Evolutionary conservation across 1,140 invertebrate species (phyloP), one percentile per base, ranked within the genome.

Genomic region (Atta cephalotes): DNA sequence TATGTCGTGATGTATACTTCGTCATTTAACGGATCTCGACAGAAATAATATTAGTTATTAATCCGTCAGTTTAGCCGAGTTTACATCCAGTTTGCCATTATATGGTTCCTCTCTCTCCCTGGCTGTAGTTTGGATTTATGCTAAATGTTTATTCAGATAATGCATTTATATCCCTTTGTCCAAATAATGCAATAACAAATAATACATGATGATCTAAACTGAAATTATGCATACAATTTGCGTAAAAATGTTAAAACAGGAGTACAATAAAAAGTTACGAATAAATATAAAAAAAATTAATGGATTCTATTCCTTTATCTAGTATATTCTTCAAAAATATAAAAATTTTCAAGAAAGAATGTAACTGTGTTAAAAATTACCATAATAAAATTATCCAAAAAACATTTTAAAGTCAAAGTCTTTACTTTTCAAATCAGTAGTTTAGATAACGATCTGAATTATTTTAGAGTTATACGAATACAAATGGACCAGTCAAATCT

Each of bases 21-120:
- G 25, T 84, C 70, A 76, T 84, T 84, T 76, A 74, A 58, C 70
- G 56, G 18, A 51, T 63, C 25, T 62, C 39, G 25, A 62, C 56
- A 14, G 39, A 84, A 76, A 76, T 76, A 76, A 76, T 51, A 84
- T 84, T 84, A 84, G 80, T 74, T 62, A 84, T 62, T 84, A 84
- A 84, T 82, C 10, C 53, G 10, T 68, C 56, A 12, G 35, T 82
- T 72, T 72, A 62, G 12, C 25, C 35, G 68, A 62, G 25, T 62
- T 74, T 74, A 51, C 25, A 10, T 82, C 58, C 39, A 35, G 68
- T 72, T 82, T 74, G 39, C 56, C 7, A 74, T 60, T 62, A 72
- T 35, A 60, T n/a, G 5, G 3, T 31, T 7, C 18, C 60, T 7
- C 35, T 5, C 58, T 18, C 10, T 62, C 25, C 28, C 4, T 6